Percentiles rank a stretch among this genome's conserved stretches.
Conservation (phyloP, 2,113 vertebrate genomes). For the Onychostoma macrolepis region DNA sequence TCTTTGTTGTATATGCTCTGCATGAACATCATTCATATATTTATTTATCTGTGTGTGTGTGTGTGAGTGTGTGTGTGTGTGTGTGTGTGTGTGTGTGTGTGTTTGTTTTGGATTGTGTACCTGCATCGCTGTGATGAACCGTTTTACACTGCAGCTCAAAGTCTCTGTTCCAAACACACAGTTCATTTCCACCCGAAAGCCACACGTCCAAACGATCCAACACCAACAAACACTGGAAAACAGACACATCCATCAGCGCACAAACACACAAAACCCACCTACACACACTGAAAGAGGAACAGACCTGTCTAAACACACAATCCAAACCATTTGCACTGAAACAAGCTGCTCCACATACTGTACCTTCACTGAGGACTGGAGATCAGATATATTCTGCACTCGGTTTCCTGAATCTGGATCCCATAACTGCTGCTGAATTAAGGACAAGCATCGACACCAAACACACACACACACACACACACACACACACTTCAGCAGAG, state of each 20-base stretch:
- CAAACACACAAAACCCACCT: neutral
- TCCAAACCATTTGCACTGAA: slow-evolving; percentile 65
- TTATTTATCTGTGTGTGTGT: neutral
- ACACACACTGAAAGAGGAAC: slow-evolving; percentile 80
- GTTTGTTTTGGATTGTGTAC: slow-evolving; percentile 67
- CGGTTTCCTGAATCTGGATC: slow-evolving; percentile 84
- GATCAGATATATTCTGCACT: slow-evolving; percentile 84
- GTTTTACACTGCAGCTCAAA: slow-evolving; percentile 89
- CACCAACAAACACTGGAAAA: slow-evolving; percentile 86
- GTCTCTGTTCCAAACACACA: slow-evolving; percentile 90
- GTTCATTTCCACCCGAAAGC: slow-evolving; percentile 89
- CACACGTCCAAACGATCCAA: slow-evolving; percentile 84
- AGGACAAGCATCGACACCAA: neutral
- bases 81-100: slow-evolving; percentile 13
- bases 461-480: neutral
- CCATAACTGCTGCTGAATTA: slow-evolving; percentile 80
- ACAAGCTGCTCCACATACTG: neutral
- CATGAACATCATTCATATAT: neutral
- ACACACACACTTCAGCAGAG: neutral
- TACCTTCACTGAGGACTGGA: slow-evolving; percentile 96
- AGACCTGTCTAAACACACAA: slow-evolving; percentile 65
- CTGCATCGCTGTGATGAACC: slow-evolving; percentile 85
- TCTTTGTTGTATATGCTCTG: neutral
- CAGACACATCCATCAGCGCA: neutral
- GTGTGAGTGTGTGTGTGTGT: neutral